These are phyloP conservation scores for Pontoporia blainvillei DNA, from an alignment of 2,113 vertebrate species.

Conservation along the genomic window DNA sequence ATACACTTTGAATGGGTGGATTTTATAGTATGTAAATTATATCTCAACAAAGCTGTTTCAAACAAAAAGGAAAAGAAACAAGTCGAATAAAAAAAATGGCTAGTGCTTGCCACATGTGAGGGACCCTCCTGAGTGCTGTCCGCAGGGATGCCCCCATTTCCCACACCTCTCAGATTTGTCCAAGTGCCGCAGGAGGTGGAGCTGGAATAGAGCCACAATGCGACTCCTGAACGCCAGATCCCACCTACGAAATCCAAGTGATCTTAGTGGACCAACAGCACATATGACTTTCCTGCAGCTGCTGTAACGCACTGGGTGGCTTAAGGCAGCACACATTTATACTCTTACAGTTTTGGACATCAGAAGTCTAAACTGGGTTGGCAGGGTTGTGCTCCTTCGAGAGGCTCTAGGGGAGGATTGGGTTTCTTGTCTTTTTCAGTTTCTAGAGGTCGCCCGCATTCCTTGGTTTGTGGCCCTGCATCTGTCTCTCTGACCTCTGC, in stretches of 20 bases:
- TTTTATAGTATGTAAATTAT: background rate
- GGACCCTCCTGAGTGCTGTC: background rate
- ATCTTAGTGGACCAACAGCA: background rate
- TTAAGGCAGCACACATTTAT: background rate
- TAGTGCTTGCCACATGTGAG: background rate
- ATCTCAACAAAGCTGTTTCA: too few species aligned
- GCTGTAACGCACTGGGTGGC: background rate
- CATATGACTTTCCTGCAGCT: fast-evolving
- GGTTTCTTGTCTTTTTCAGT: background rate
- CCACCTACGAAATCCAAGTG: background rate
- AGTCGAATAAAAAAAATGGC: too few species aligned
- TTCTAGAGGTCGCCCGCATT: background rate
- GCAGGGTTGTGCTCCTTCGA: background rate
- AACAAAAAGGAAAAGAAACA: too few species aligned
- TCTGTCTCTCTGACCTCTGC: background rate
- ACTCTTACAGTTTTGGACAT: background rate
- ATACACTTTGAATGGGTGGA: background rate
- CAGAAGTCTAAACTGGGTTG: background rate
- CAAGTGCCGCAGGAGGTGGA: background rate
- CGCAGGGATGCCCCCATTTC: background rate
- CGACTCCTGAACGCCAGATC: background rate
- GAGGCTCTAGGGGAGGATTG: too few species aligned
- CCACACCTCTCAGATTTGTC: fast-evolving
- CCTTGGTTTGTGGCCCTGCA: background rate
- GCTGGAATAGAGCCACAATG: background rate